Percentiles rank a stretch among this genome's conserved stretches.
Conservation (phyloP, 2,113 vertebrate species). For the Corythoichthys intestinalis region DNA sequence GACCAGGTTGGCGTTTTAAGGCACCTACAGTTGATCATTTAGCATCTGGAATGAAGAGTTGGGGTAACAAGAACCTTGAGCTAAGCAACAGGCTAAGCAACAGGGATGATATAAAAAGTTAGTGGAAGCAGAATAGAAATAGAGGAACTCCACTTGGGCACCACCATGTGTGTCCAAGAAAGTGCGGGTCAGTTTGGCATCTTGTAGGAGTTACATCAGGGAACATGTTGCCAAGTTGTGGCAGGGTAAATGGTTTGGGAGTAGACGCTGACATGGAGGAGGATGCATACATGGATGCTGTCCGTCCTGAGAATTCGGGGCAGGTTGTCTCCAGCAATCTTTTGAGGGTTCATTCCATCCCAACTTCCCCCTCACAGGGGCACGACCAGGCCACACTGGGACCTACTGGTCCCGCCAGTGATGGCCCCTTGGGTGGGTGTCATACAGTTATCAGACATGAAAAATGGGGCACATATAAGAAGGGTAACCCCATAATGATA, state of each 20-base stretch:
- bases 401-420: background rate
- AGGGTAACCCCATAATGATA: background rate
- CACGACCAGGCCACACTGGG: background rate
- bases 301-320: no score
- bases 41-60: conserved; percentile 20
- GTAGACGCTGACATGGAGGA: no score
- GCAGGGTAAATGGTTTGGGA: no score
- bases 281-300: no score
- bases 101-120: background rate
- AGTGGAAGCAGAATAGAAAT: no score
- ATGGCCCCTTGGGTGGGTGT: background rate
- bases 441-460: background rate
- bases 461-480: background rate
- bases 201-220: conserved; percentile 39
- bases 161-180: background rate
- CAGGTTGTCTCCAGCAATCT: no score
- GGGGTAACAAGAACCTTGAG: background rate
- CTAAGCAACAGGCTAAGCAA: conserved; percentile 5
- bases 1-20: no score
- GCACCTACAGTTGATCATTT: no score
- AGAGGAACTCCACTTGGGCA: no score
- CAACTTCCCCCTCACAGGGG: background rate
- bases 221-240: background rate
- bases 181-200: conserved; percentile 28
- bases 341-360: no score